These are phyloP conservation scores for Cacoxenus indagator DNA, from an alignment of 2,888 invertebrate genomes.

Conservation along the genomic window DNA sequence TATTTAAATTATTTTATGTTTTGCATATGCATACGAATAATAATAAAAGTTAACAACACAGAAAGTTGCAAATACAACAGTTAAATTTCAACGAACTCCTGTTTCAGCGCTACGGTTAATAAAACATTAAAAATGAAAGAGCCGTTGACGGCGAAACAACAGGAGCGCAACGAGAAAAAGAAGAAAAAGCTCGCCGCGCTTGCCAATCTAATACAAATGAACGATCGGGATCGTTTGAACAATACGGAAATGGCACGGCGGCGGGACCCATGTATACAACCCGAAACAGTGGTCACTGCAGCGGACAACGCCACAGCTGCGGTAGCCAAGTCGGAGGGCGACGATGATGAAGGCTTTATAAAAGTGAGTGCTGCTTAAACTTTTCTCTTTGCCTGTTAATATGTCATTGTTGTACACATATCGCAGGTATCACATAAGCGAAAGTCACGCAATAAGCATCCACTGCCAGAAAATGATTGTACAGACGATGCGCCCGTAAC, in stretches of 20 bases:
- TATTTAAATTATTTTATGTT: not conserved
- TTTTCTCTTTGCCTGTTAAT: not conserved
- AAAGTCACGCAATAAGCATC: constrained; percentile 38
- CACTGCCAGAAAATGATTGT: constrained; percentile 29
- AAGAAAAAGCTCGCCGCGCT: constrained; percentile 77
- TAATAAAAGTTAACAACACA: not conserved
- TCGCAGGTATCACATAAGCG: constrained; percentile 49
- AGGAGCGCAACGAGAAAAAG: constrained; percentile 75
- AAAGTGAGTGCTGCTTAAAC: constrained; percentile 37
- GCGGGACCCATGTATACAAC: constrained; percentile 19
- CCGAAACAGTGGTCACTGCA: not conserved
- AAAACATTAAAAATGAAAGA: constrained; percentile 50
- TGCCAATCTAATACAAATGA: constrained; percentile 75
- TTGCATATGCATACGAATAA: constrained; percentile 3
- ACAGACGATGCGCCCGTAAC: constrained; percentile 41
- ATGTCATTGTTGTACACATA: not conserved
- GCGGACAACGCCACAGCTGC: not conserved
- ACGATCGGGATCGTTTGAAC: constrained; percentile 73
- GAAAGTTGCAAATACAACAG: not conserved
- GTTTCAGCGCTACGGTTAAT: constrained; percentile 44
- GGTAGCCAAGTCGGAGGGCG: not conserved
- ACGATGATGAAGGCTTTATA: constrained; percentile 51
- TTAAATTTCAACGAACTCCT: not conserved
- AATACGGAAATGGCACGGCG: constrained; percentile 45
- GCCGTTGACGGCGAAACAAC: constrained; percentile 71